Evolutionary conservation across 2,888 invertebrate genomes (phyloP), one percentile per base, ranked within the genome.

Genomic region (Malacosoma neustria): DNA sequence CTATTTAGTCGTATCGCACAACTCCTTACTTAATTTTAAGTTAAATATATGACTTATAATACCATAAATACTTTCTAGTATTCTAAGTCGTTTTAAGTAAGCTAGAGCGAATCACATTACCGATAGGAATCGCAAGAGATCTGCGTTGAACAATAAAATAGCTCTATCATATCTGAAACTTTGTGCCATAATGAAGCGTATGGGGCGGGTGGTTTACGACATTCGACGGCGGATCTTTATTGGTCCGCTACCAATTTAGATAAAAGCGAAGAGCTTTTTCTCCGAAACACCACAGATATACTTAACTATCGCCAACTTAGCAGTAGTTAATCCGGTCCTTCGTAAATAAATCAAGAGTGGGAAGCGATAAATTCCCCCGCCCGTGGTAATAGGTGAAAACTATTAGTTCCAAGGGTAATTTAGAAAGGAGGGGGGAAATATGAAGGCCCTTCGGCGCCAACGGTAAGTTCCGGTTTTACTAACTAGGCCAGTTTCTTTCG

Each of bases 271-370:
- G 82, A 79, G 80, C 80, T 81, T 79, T 76, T 69, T 68, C 73
- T 72, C 79, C 76, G 81, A 73, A 80, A 82, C 77, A 80, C 80
- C 77, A 79, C 70, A 81, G 84, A 84, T 82, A 74, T 79, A 79
- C 84, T 84, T 85, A 85, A 85, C 85, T 85, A 85, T 85, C 79
- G 81, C 77, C 81, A 82, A 85, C 77, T 85, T 85, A 84, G 84
- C 81, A 79, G 79, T 79, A 82, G 73, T 85, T 85, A 84, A 85
- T 82, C 81, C 81, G 72, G 63, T 68, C 68, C 62, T 72, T 65
- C 65, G 68, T 53, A 71, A 65, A 84, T 85, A 85, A 84, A 84
- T 85, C 84, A 85, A 84, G 77, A 80, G 82, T 72, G 57, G 72
- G 71, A 75, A 68, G 74, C 77, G 58, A 84, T 84, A 85, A 85